A percentile compares a stretch with the other conserved stretches of the same genome.
Conservation (phyloP, 1,140 invertebrate species). For the Popillia japonica region DNA sequence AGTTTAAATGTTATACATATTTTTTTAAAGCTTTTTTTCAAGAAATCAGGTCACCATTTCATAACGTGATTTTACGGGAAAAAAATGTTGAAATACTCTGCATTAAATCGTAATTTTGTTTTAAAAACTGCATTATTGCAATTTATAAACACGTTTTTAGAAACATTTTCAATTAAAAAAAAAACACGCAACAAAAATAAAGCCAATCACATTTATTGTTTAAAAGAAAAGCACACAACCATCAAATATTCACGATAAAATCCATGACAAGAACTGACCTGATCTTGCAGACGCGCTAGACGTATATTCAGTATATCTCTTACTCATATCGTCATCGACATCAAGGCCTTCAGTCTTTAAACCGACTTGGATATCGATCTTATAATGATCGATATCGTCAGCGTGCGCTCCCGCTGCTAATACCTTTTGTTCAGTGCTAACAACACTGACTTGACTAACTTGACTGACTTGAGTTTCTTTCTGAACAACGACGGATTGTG, state of each 20-base stretch:
- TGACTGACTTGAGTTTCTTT: background rate
- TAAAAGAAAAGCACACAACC: slow-evolving; percentile 3
- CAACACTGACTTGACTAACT: slow-evolving; percentile 19
- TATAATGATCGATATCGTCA: background rate
- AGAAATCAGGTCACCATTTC: too few relatives aligned
- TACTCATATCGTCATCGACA: slow-evolving; percentile 55
- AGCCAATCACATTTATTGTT: slow-evolving; percentile 27
- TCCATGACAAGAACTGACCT: slow-evolving; percentile 50
- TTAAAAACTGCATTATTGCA: too few relatives aligned
- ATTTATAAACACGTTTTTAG: too few relatives aligned
- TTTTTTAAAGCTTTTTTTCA: too few relatives aligned
- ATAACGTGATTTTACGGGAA: too few relatives aligned
- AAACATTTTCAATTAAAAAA: background rate
- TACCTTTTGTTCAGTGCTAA: slow-evolving; percentile 7
- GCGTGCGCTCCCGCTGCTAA: background rate
- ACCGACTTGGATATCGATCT: slow-evolving; percentile 45
- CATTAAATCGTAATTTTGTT: background rate
- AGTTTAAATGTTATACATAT: slow-evolving; percentile 16
- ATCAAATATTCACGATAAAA: background rate
- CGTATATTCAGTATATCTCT: slow-evolving; percentile 51
- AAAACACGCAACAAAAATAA: slow-evolving; percentile 5
- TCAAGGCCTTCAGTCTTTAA: slow-evolving; percentile 53
- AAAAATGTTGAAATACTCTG: background rate
- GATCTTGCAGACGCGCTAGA: slow-evolving; percentile 46
- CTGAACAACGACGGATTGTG: background rate